phyloP scores from a whole-genome alignment of 1,140 invertebrate species.

The Carcinoscorpius rotundicauda region DNA sequence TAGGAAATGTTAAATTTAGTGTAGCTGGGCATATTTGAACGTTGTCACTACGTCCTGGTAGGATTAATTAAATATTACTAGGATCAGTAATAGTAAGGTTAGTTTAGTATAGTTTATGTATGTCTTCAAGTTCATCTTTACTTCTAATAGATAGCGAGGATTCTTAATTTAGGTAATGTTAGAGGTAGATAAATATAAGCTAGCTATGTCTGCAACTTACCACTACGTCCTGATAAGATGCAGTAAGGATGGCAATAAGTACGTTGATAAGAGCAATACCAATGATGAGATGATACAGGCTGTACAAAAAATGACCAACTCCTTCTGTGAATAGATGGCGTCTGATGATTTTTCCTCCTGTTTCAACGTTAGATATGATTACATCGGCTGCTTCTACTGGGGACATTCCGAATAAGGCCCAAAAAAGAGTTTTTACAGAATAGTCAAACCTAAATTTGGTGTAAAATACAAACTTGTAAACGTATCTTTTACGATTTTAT shows the following conservation, averaged over 20 bases:
- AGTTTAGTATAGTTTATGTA: no score
- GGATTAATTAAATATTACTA: no score
- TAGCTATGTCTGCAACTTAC: background rate
- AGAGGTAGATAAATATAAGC: no score
- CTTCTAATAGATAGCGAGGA: no score
- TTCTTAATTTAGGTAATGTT: no score
- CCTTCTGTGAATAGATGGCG: slow-evolving; percentile 44
- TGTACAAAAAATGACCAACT: slow-evolving; percentile 47
- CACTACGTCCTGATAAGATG: slow-evolving; percentile 50
- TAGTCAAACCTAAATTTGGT: slow-evolving; percentile 1
- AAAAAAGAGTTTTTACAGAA: slow-evolving; percentile 54
- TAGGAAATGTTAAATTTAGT: no score
- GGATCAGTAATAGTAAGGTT: no score
- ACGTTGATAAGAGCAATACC: slow-evolving; percentile 61
- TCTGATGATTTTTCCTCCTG: slow-evolving; percentile 1
- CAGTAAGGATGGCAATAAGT: slow-evolving; percentile 60
- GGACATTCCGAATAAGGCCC: slow-evolving; percentile 51
- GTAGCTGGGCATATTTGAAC: no score
- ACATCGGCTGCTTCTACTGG: slow-evolving; percentile 10
- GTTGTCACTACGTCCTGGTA: no score
- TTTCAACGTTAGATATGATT: slow-evolving; percentile 2
- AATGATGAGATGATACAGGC: slow-evolving; percentile 48
- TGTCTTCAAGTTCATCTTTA: no score
- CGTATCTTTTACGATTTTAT: background rate
- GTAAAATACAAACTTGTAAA: background rate